A percentile compares a stretch with the other conserved stretches of the same genome.
Evolutionary conservation across 1,140 invertebrate species (phyloP).

Genomic region (Teleopsis dalmanni): DNA sequence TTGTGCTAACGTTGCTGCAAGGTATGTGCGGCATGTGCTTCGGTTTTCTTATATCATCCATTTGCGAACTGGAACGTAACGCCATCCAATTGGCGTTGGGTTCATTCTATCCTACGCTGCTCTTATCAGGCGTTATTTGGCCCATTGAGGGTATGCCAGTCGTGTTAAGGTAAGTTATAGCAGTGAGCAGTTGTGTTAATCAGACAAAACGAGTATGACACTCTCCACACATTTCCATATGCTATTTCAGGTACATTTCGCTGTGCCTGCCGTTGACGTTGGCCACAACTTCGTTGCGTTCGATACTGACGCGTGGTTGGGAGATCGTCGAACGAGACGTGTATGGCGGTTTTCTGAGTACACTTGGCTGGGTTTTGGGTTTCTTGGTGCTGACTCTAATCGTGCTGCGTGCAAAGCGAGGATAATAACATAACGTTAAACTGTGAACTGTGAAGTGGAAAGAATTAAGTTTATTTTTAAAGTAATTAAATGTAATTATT

Average conservation of each 20-base stretch:
- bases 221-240: background rate
- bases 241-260: constrained; percentile 56
- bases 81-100: constrained; percentile 90
- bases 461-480: too few relatives aligned
- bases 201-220: background rate
- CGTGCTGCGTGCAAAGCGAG: constrained; percentile 70
- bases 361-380: constrained; percentile 79
- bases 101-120: constrained; percentile 87
- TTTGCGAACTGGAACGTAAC: constrained; percentile 86
- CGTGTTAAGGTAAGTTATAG: constrained; percentile 51
- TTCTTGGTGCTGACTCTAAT: constrained; percentile 75
- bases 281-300: constrained; percentile 80
- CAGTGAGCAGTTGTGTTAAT: background rate
- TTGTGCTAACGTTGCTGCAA: constrained; percentile 75
- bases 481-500: too few relatives aligned
- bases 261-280: constrained; percentile 81
- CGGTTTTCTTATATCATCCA: constrained; percentile 86
- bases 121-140: constrained; percentile 87
- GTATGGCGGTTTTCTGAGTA: constrained; percentile 81
- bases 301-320: constrained; percentile 87
- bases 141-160: constrained; percentile 83
- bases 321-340: constrained; percentile 70
- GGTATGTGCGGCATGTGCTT: constrained; percentile 93
- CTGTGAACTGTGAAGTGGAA: too few relatives aligned
- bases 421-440: too few relatives aligned